Conservation (phyloP, 2,888 invertebrate species). For the Caenorhabditis auriculariae region DNA sequence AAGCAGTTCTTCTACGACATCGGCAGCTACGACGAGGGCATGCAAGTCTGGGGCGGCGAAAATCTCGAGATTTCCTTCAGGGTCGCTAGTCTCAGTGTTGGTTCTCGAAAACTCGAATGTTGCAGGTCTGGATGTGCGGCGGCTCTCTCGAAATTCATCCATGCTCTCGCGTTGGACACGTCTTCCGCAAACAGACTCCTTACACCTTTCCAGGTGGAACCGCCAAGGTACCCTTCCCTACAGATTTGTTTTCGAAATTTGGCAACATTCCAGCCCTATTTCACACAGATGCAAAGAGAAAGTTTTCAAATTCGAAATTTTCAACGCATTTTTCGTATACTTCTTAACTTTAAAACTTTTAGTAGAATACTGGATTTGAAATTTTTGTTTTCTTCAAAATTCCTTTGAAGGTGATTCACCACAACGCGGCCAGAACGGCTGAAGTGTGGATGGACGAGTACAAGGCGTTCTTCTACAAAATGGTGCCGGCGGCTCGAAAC, state of each 20-base stretch:
- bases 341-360: too few relatives aligned
- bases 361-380: not conserved
- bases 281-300: not conserved
- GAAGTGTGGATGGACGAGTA: constrained; percentile 99
- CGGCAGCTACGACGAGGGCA: constrained; percentile 96
- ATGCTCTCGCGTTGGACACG: constrained; percentile 93
- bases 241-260: constrained; percentile 73
- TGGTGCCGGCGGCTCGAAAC: constrained; percentile 65
- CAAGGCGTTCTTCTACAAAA: constrained; percentile 73
- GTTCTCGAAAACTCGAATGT: too few relatives aligned
- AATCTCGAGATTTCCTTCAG: constrained; percentile 92
- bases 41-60: constrained; percentile 99
- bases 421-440: constrained; percentile 94
- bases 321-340: not conserved
- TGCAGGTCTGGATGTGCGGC: constrained; percentile 94
- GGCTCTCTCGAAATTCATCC: constrained; percentile 91
- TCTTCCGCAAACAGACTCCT: constrained; percentile 95
- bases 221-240: constrained; percentile 77
- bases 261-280: too few relatives aligned
- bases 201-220: constrained; percentile 95
- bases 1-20: constrained; percentile 95
- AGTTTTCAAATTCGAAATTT: not conserved
- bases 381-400: constrained; percentile 1
- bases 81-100: constrained; percentile 70
- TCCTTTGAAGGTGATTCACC: constrained; percentile 37